phyloP scores from a whole-genome alignment of 2,113 vertebrate genomes.

The Xenus cinereus region DNA sequence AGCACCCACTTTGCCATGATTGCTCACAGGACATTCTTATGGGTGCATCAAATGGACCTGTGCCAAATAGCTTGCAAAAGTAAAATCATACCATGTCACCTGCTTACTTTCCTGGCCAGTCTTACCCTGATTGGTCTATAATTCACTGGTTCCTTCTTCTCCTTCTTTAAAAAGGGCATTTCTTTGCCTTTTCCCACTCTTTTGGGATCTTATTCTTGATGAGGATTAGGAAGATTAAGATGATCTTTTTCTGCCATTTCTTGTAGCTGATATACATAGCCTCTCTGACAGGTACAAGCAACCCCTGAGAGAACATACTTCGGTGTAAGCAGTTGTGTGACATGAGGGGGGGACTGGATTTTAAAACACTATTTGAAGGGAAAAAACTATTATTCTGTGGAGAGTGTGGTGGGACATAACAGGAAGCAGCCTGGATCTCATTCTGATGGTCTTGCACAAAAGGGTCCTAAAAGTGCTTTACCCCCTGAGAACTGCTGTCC shows the following conservation, averaged over 20 bases:
- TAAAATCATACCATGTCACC: neutral
- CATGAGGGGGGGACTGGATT: neutral
- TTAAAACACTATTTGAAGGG: neutral
- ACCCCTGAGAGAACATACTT: neutral
- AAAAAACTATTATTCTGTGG: neutral
- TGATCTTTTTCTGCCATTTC: neutral
- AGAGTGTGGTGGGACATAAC: neutral
- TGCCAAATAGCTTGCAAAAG: neutral
- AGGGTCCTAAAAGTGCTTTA: neutral
- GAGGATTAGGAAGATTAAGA: neutral
- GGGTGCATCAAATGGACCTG: neutral
- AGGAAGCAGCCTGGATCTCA: neutral
- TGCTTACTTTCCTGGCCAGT: neutral
- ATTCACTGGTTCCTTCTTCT: neutral
- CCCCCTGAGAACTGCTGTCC: neutral
- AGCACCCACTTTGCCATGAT: neutral
- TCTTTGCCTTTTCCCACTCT: neutral
- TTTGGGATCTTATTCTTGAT: neutral
- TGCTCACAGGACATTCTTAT: neutral
- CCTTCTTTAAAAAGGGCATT: neutral
- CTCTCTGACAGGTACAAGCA: neutral
- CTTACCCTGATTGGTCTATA: neutral
- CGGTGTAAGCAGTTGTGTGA: neutral
- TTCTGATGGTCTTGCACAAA: neutral
- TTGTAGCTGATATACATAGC: neutral